Percentiles rank a stretch among this genome's conserved stretches.
Evolutionary conservation across 2,797 vertebrate genomes (phyloP).

Genomic region (Spea hammondii): DNA sequence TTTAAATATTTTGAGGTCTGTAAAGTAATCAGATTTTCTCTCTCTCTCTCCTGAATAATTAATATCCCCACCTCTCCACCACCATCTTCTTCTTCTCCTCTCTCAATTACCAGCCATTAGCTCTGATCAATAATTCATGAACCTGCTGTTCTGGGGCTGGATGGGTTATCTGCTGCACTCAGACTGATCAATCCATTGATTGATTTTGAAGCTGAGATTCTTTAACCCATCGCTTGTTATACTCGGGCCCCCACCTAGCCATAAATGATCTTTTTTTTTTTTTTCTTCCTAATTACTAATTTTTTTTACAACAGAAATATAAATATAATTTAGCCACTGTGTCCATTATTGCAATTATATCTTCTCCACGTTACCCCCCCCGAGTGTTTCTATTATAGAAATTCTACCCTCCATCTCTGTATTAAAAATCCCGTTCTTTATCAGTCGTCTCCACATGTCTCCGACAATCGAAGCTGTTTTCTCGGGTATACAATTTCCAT

Average conservation of each 20-base stretch:
- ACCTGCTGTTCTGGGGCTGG: constrained; percentile 30
- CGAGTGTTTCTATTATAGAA: too few species aligned
- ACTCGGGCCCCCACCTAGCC: background rate
- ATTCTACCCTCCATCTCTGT: too few species aligned
- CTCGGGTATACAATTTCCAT: too few species aligned
- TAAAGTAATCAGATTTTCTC: constrained; percentile 28
- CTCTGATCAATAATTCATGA: constrained; percentile 47
- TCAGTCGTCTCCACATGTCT: too few species aligned
- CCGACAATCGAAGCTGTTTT: too few species aligned
- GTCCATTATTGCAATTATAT: too few species aligned
- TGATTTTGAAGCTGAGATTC: constrained; percentile 6
- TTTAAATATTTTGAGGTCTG: background rate
- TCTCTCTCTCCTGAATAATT: constrained; percentile 37
- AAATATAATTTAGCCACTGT: too few species aligned
- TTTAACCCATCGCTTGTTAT: constrained; percentile 21
- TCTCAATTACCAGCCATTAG: constrained; percentile 53
- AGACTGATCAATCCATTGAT: constrained; percentile 42
- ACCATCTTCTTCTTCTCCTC: constrained; percentile 40
- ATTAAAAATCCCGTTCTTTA: too few species aligned
- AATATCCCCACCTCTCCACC: constrained; percentile 31
- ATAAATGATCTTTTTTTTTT: background rate
- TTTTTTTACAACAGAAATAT: too few species aligned
- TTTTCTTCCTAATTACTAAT: too few species aligned
- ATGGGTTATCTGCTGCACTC: constrained; percentile 33
- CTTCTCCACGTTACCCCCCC: too few species aligned